These are phyloP conservation scores for Plecotus auritus DNA, from an alignment of 2,113 vertebrate species.

Conservation along the genomic window DNA sequence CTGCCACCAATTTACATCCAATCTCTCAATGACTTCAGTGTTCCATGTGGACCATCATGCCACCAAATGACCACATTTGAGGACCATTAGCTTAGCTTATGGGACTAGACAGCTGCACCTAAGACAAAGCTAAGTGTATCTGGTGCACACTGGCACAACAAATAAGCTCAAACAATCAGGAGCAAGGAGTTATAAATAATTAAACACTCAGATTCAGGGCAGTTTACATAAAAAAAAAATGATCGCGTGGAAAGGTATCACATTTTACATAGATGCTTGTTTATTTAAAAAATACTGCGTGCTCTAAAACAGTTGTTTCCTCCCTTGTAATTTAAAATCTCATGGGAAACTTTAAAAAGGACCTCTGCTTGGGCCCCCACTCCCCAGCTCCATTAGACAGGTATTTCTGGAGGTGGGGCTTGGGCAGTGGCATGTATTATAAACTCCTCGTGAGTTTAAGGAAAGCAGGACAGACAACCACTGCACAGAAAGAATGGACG, in stretches of 20 bases:
- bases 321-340: background rate
- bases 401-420: background rate
- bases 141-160: background rate
- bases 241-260: background rate
- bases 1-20: background rate
- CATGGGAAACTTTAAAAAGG: background rate
- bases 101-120: background rate
- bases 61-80: background rate
- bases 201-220: background rate
- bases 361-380: background rate
- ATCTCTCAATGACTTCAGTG: background rate
- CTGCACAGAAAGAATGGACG: background rate
- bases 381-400: background rate
- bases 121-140: background rate
- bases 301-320: background rate
- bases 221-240: conserved; percentile 27
- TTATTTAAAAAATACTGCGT: background rate
- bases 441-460: background rate
- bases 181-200: background rate
- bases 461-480: background rate
- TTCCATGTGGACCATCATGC: background rate
- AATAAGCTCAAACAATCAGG: background rate
- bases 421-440: background rate
- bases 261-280: background rate
- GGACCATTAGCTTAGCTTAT: background rate